phyloP scores from a whole-genome alignment of 2,797 vertebrate genomes.

The Prunella strophiata region DNA sequence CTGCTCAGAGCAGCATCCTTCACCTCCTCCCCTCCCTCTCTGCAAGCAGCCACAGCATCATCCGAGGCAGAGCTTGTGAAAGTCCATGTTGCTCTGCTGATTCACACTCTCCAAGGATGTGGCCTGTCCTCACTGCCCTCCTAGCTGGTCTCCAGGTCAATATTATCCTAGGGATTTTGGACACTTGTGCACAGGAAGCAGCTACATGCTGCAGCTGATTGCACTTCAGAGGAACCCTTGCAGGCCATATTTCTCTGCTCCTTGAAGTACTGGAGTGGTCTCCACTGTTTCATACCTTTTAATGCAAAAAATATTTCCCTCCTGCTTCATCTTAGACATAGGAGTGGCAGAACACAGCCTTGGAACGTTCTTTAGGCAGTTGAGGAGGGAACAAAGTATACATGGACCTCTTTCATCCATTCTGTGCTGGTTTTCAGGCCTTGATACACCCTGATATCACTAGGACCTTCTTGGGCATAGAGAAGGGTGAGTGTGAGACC shows the following conservation, averaged over 20 bases:
- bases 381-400: background rate
- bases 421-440: background rate
- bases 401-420: background rate
- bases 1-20: background rate
- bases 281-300: background rate
- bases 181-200: background rate
- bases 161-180: background rate
- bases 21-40: background rate
- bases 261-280: background rate
- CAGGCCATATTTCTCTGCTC: background rate
- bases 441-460: background rate
- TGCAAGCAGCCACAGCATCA: background rate
- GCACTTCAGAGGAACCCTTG: background rate
- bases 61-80: background rate
- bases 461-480: background rate
- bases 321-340: background rate
- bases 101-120: background rate
- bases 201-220: background rate
- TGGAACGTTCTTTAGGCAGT: background rate
- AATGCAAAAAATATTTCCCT: background rate
- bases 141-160: background rate
- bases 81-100: background rate
- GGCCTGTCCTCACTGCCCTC: background rate
- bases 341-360: background rate
- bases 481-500: background rate